Conservation (phyloP, 2,113 vertebrate species). For the Cichladusa arquata region DNA sequence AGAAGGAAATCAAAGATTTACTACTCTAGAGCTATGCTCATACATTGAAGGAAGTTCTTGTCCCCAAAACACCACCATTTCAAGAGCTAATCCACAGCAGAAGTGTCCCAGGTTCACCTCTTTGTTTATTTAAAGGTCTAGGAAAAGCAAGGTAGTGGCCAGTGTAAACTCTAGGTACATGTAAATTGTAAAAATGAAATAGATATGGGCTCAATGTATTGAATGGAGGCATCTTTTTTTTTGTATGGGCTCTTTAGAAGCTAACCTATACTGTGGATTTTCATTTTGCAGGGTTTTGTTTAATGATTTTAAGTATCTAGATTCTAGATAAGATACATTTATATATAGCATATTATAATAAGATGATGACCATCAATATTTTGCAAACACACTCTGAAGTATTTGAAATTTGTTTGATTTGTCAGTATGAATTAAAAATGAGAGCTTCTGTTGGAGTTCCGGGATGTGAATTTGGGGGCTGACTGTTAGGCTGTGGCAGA, state of each 20-base stretch:
- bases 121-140: background rate
- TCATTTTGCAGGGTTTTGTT: background rate
- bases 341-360: too few relatives aligned
- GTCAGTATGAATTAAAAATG: background rate
- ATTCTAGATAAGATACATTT: background rate
- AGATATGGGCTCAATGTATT: background rate
- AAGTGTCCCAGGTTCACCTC: background rate
- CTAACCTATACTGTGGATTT: background rate
- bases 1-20: background rate
- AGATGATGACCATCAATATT: background rate
- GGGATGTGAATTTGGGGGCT: background rate
- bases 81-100: background rate
- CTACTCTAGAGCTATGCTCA: background rate
- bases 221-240: background rate
- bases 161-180: background rate
- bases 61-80: background rate
- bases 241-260: background rate
- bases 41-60: background rate
- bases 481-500: background rate
- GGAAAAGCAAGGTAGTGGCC: background rate
- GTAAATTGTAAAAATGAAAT: background rate
- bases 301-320: background rate
- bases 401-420: background rate
- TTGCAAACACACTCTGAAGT: background rate
- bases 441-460: background rate